phyloP scores from a whole-genome alignment of 2,113 vertebrate genomes.

The Narcine bancroftii region DNA sequence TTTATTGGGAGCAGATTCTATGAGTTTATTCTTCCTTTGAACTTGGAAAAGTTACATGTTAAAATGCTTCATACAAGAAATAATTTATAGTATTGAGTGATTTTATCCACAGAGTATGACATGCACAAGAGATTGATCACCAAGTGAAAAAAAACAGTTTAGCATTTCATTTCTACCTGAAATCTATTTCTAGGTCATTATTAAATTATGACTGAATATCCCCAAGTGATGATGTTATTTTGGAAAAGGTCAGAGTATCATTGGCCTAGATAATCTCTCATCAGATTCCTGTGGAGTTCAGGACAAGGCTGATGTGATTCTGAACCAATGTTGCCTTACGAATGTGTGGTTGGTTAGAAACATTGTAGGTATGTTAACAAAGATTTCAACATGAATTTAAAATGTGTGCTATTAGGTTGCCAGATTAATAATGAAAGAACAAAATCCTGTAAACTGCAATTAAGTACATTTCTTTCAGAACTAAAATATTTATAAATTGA shows the following conservation, averaged over 20 bases:
- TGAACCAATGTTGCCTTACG: not conserved
- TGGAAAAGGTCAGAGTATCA: not conserved
- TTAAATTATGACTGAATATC: not conserved
- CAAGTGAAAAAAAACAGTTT: not conserved
- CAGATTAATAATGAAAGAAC: not conserved
- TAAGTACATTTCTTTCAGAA: not conserved
- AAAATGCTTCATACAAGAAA: not conserved
- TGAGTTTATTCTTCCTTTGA: not conserved
- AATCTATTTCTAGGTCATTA: not conserved
- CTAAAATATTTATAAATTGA: not conserved
- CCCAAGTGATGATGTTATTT: not conserved
- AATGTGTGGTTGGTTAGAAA: not conserved
- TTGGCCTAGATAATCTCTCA: not conserved
- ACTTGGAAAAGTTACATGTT: not conserved
- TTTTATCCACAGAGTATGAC: not conserved
- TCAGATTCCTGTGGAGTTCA: not conserved
- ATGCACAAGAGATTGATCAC: not conserved
- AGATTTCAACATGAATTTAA: not conserved
- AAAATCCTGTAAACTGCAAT: too few species aligned
- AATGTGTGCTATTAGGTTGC: not conserved
- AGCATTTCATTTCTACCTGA: not conserved
- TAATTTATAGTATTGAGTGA: not conserved
- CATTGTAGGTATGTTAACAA: not conserved
- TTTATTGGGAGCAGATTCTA: not conserved
- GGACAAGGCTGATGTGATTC: not conserved